Evolutionary conservation across 2,113 vertebrate species (phyloP).

Genomic region (Crocuta crocuta): DNA sequence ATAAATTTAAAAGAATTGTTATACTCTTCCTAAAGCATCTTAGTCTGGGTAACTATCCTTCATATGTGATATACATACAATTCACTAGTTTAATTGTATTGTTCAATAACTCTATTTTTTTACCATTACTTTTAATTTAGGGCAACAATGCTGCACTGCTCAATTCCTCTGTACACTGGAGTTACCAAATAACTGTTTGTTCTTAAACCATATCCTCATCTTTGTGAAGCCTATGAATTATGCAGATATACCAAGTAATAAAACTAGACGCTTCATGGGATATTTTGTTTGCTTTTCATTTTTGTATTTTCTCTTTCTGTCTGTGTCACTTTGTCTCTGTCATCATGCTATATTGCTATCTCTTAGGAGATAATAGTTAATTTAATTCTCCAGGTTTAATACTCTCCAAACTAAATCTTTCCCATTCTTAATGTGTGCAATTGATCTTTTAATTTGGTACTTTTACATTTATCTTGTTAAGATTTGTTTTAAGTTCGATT

Average conservation of each 20-base stretch:
- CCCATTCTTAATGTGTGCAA: neutral
- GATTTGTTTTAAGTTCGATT: neutral
- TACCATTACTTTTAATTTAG: neutral
- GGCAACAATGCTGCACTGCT: neutral
- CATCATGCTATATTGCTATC: neutral
- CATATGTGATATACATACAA: neutral
- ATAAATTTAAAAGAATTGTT: neutral
- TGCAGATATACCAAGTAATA: neutral
- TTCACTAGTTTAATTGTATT: neutral
- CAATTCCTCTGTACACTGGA: neutral
- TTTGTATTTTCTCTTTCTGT: neutral
- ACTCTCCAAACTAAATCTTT: neutral
- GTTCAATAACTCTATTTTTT: neutral
- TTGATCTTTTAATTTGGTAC: neutral
- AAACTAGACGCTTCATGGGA: neutral
- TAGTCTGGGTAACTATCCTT: neutral
- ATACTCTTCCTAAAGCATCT: neutral
- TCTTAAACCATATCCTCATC: neutral
- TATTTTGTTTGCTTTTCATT: neutral
- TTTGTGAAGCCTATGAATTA: neutral
- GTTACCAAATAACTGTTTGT: neutral
- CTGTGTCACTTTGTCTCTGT: neutral
- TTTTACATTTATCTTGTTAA: neutral
- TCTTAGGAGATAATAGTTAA: neutral
- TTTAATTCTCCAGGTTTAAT: neutral